These are phyloP conservation scores for Pollenia griseotomentosa DNA, from an alignment of 2,888 invertebrate species.

Conservation along the genomic window DNA sequence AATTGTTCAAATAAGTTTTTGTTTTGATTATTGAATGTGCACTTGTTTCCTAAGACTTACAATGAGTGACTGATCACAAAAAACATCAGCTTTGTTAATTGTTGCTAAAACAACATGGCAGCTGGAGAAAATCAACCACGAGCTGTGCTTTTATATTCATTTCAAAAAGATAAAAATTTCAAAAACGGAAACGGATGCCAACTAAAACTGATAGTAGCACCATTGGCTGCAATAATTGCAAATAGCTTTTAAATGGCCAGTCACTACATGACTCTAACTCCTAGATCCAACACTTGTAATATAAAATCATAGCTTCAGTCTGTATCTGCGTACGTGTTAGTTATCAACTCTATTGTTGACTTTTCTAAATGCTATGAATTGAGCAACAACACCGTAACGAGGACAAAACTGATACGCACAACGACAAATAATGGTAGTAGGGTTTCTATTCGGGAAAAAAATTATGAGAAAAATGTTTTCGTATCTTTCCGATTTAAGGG, in stretches of 20 bases:
- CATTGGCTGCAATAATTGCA: conserved; percentile 44
- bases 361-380: conserved; percentile 63
- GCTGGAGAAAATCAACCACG: no score
- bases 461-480: no score
- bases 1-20: no score
- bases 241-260: conserved; percentile 23
- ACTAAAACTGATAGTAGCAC: conserved; percentile 17
- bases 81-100: no score
- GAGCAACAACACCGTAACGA: background rate
- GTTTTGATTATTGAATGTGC: no score
- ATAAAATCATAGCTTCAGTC: background rate
- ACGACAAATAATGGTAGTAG: background rate
- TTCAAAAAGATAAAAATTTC: background rate
- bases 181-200: conserved; percentile 50
- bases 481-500: no score
- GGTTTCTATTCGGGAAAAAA: no score
- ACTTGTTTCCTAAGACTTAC: no score
- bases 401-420: background rate
- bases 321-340: background rate
- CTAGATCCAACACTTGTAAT: background rate
- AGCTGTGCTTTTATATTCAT: background rate
- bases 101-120: no score
- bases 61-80: no score
- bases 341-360: conserved; percentile 41
- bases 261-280: conserved; percentile 7